Base-by-base conservation (phyloP, 2,113 vertebrate species). In the Misgurnus mizolepis region DNA sequence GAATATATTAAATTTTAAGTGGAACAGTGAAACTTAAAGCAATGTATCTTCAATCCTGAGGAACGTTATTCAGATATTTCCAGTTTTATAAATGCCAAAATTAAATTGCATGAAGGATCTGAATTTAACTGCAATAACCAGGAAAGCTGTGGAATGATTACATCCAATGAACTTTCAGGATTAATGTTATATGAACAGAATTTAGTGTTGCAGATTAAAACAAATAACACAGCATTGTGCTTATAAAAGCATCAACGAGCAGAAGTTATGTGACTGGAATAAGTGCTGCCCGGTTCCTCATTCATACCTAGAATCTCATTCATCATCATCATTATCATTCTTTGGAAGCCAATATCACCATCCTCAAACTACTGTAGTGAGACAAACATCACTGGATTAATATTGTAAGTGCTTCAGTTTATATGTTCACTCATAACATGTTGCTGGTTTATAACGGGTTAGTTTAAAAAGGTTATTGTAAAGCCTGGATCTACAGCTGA, bases 181-280 rank as follows among this genome's bases (percentile, higher is more conserved):
- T 14, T 53, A 14, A 53, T 53, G 47, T 11, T 50, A 11, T 50
- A 12, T 8, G 55, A 73, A 45, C 55, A 27, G 71, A 90, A 93
- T 94, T 93, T 98, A 98, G 96, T 97, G 96, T 98, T 93, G 89
- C 92, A 91, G 41, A 72, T 45, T 65, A 34, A 34, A 45, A 17
- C 88, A 89, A 80, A 88, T 82, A 79, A 12, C 6, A 49, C 49
- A 15, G 34, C 17, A 77, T 22, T 47, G 11, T 39, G 56, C 17
- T 18, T 6, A 18, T n/a, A n/a, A 60, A 2, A 67, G 7, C 56
- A 76, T 49, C 65, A 75, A 17, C 56, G 69, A 76, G 76, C 83
- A 58, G 74, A 77, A 62, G 72, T 62, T 58, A 84, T 86, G 34
- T 61, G 67, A 11, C 62, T 73, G 58, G 81, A 85, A 83, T 64